Conservation (phyloP, 2,113 vertebrate species). For the Cathartes aura region DNA sequence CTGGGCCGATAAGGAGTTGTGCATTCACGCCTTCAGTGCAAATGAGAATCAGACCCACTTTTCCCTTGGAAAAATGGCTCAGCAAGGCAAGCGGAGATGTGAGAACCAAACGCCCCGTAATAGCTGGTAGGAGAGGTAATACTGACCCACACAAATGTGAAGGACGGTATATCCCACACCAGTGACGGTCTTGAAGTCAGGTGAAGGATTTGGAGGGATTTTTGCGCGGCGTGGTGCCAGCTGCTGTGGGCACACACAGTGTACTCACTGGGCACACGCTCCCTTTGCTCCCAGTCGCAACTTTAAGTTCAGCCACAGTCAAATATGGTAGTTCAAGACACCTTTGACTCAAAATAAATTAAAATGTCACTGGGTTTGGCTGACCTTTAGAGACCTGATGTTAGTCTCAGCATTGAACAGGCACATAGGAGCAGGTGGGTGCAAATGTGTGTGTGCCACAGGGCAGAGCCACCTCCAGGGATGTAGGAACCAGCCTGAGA, state of each 20-base stretch:
- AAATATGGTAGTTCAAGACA: rapidly evolving
- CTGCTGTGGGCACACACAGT: not conserved
- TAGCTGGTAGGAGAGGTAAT: not conserved
- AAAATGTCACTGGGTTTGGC: not conserved
- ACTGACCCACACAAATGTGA: rapidly evolving
- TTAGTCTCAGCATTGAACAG: not conserved
- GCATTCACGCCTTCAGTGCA: rapidly evolving
- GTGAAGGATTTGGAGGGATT: not conserved
- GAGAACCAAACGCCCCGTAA: rapidly evolving
- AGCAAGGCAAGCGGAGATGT: not conserved
- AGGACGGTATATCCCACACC: not conserved
- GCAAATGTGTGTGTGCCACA: not conserved
- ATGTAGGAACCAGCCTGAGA: not conserved
- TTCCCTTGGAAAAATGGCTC: not conserved
- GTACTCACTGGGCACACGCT: rapidly evolving
- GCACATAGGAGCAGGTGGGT: not conserved
- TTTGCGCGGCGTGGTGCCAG: rapidly evolving
- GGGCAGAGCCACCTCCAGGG: not conserved
- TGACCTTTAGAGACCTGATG: not conserved
- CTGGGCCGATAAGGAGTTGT: not conserved
- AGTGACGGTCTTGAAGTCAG: rapidly evolving
- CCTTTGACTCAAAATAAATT: not conserved
- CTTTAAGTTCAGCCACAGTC: not conserved
- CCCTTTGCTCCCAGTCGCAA: rapidly evolving
- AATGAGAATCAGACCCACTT: not conserved